These are phyloP conservation scores for Panzeria rudis DNA, from an alignment of 2,888 invertebrate species.

Conservation along the genomic window DNA sequence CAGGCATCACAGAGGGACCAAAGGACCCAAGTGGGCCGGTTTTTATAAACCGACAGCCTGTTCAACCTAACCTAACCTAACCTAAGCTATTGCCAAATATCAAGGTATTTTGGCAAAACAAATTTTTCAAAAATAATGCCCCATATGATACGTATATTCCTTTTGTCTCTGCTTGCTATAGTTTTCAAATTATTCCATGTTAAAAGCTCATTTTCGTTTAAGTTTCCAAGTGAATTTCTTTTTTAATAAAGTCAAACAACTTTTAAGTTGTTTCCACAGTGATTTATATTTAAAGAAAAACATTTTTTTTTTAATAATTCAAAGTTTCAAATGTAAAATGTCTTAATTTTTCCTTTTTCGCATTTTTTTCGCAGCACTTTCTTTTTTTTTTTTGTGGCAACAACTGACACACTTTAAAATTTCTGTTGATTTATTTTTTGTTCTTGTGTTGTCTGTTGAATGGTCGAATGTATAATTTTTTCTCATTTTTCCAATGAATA, in stretches of 20 bases:
- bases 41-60: too few relatives aligned
- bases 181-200: not conserved
- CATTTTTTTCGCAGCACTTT: not conserved
- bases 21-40: too few relatives aligned
- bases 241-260: conserved; percentile 49
- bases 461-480: conserved; percentile 22
- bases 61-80: too few relatives aligned
- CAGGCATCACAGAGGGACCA: too few relatives aligned
- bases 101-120: too few relatives aligned
- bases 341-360: conserved; percentile 28
- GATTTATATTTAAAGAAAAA: conserved; percentile 29
- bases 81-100: too few relatives aligned
- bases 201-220: not conserved
- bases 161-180: not conserved
- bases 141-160: not conserved
- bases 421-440: conserved; percentile 42
- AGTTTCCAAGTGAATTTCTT: conserved; percentile 24
- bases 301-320: conserved; percentile 2
- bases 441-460: conserved; percentile 41
- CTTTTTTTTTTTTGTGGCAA: conserved; percentile 10
- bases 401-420: conserved; percentile 42
- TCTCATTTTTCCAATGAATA: not conserved
- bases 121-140: too few relatives aligned
- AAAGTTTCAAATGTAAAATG: conserved; percentile 8
- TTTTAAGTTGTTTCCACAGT: not conserved